These are phyloP conservation scores for Xiphophorus hellerii DNA, from an alignment of 2,113 vertebrate species.

Conservation along the genomic window DNA sequence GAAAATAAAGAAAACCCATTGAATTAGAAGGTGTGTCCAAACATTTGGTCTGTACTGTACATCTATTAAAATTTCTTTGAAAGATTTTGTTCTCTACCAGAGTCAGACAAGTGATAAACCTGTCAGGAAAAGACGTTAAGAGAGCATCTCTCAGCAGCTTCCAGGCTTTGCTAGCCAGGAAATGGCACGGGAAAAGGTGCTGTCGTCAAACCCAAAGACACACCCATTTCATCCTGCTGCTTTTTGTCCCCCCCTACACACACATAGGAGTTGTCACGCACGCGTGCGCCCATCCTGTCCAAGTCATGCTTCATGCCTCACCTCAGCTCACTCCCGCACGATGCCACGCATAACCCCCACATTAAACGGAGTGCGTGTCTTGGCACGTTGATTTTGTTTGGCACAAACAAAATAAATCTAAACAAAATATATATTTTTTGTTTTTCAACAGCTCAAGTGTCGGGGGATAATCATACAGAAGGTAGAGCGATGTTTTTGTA, in stretches of 20 bases:
- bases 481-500: conserved; percentile 28
- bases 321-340: conserved; percentile 26
- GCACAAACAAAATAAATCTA: neutral
- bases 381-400: conserved; percentile 22
- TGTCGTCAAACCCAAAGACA: conserved; percentile 32
- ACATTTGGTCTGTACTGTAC: too few relatives aligned
- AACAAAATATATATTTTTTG: conserved; percentile 1
- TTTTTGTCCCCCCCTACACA: neutral
- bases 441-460: neutral
- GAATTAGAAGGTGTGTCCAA: too few relatives aligned
- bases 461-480: conserved; percentile 16
- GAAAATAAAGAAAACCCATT: too few relatives aligned
- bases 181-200: conserved; percentile 44
- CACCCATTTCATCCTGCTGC: conserved; percentile 49
- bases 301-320: conserved; percentile 24
- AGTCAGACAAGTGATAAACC: neutral
- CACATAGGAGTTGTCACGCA: neutral
- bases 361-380: conserved; percentile 16
- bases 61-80: neutral
- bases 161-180: conserved; percentile 53
- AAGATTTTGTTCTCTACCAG: neutral
- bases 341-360: neutral
- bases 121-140: conserved; percentile 8
- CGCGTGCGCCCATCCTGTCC: conserved; percentile 21
- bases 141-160: conserved; percentile 10